Evolutionary conservation across 1,140 invertebrate species (phyloP), one percentile per base, ranked within the genome.

Genomic region (Liolophura sinensis): DNA sequence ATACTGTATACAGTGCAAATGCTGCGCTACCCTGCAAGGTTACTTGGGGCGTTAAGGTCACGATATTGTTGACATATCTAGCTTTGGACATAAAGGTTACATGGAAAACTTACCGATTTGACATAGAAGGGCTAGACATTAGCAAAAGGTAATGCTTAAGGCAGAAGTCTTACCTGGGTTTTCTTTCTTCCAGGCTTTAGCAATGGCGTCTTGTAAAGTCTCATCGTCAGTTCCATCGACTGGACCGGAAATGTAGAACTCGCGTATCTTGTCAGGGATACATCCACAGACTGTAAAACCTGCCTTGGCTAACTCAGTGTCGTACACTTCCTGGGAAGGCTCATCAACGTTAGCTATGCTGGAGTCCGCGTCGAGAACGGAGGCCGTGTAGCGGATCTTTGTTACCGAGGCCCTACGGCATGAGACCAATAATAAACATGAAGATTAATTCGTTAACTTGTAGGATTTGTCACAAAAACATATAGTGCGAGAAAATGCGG

Each of bases 81-180:
- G n/a, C n/a, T n/a, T n/a, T n/a, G n/a, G n/a, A n/a, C n/a, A n/a
- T n/a, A n/a, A n/a, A n/a, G n/a, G n/a, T n/a, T n/a, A 9, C 31
- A 9, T 40, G 31, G 31, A 9, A 40, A 40, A 40, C 9, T 5
- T 40, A 40, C 31, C 3, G 31, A 40, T 40, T 9, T 40, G 31
- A 40, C 31, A 5, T 40, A 40, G 31, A 40, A 40, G 3, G 31
- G 9, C 31, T 5, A 5, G 31, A 40, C 31, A 40, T 40, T 9
- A 40, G 31, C 3, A 40, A 40, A 40, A 40, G 3, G 31, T 40
- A 40, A 40, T 40, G 31, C 9, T 40, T 40, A 40, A 50, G 25
- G 0, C 24, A 64, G 49, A 55, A 50, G 18, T 4, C 49, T 66
- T 69, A 72, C 70, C 64, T 64, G n/a, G 60, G 51, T 72, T 72